Percentiles rank a stretch among this genome's conserved stretches.
Evolutionary conservation across 1,140 invertebrate species (phyloP).

Genomic region (Plutomurus gul): DNA sequence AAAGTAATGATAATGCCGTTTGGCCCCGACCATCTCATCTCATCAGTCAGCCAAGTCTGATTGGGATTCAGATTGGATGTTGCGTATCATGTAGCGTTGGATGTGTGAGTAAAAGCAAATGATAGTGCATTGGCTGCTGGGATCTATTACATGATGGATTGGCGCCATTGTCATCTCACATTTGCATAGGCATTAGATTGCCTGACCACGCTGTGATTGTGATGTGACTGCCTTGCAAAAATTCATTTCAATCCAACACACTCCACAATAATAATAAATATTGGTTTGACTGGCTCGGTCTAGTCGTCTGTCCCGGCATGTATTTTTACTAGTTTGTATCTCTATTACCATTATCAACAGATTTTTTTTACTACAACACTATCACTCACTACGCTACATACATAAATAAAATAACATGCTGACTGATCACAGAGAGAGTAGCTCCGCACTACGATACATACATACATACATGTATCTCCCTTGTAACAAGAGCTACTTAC

Average conservation of each 20-base stretch:
- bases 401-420: no score
- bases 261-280: conserved; percentile 15
- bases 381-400: not conserved
- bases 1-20: not conserved
- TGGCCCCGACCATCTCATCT: conserved; percentile 21
- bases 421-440: no score
- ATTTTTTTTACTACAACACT: not conserved
- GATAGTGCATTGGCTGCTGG: not conserved
- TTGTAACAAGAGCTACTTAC: no score
- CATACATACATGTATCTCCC: no score
- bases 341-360: not conserved
- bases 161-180: conserved; percentile 15
- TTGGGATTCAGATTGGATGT: not conserved
- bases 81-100: not conserved
- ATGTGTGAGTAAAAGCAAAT: not conserved
- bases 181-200: conserved; percentile 11
- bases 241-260: not conserved
- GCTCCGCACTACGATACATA: no score
- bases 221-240: conserved; percentile 7
- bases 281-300: not conserved
- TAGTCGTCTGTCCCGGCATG: conserved; percentile 7
- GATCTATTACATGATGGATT: conserved; percentile 9
- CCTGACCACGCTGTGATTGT: not conserved
- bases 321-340: conserved; percentile 2
- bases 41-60: conserved; percentile 13